Base-by-base conservation (phyloP, 2,888 invertebrate genomes). In the Cheilosia pagana region DNA sequence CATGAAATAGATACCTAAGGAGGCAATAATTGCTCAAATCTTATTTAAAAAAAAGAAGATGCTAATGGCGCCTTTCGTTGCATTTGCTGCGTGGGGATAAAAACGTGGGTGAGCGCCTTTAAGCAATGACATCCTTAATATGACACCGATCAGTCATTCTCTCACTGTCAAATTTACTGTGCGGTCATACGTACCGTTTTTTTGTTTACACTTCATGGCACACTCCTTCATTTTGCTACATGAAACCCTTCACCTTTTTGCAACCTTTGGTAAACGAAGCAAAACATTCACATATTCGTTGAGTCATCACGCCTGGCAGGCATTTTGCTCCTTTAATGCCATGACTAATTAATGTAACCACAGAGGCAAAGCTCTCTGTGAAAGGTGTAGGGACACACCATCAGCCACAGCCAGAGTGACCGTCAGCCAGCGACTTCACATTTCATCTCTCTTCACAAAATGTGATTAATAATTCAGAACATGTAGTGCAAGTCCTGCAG, bases 281-380 rank as follows among this genome's bases (percentile, higher is more conserved):
- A 31, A 12, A 55, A 19, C 43, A 16, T 53, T 41, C 39, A 48
- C 59, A 59, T 50, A 50, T 60, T 39, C 60, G 60, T 50, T 53
- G 60, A 76, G 45, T 60, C 59, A 68, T 59, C 68, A 12, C 12
- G 45, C 43, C 76, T 60, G 28, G n/a, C 52, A 43, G 67, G 67
- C 67, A 43, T 60, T 53, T 76, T 45, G 67, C 57, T 76, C 52
- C 65, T 52, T 67, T 76, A 67, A 67, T 59, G 67, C 52, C 60
- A 68, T 68, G 50, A 76, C 60, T 76, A 76, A 76, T 76, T 68
- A 60, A 76, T 67, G 76, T 52, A 14, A 67, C 67, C 67, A 60
- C 67, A 67, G 5, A 21, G 55, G 62, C 53, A 21, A 55, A 50
- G 57, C 67, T 21, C 76, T 45, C 10, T 23, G 19, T 35, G 48